Base-by-base conservation (phyloP, 2,888 invertebrate species). In the Altica lythri region DNA sequence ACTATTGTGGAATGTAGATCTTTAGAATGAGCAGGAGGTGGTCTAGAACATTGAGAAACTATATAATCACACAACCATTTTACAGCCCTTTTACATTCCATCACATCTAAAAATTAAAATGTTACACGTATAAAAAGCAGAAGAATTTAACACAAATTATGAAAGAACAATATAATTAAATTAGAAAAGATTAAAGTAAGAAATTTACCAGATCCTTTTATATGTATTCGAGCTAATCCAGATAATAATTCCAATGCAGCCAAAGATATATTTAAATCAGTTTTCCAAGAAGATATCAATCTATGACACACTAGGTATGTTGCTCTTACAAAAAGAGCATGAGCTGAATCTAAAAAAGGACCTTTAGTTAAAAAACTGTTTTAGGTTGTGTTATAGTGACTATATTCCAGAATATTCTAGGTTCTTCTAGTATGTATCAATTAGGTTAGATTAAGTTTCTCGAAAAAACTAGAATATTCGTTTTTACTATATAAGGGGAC, bases 11-110 rank as follows among this genome's bases (percentile, higher is more conserved):
- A 95, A 79, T 97, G 96, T 61, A 94, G 81, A 80, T 94, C 94
- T 74, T 94, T 91, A 42, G 93, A 94, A 79, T 95, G 95, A 34
- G 89, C 92, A 53, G 88, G 95, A 48, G 93, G 97, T 48, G 95
- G 97, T 61, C 95, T 86, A 68, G 91, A 91, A 79, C 96, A 95
- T 75, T 96, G 96, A 75, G 91, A 90, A 48, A 92, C 88, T 68
- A 99, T 96, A 79, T 97, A 98, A 80, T 98, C 95, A 78, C 98
- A 99, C 53, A 99, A 86, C 92, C 96, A 97, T 70, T 95, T 95
- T 14, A 98, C 95, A 9, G 93, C 92, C 70, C 93, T 83, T 78
- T 91, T 90, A 73, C 93, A 92, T 77, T 94, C 93, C 68, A 91
- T 79, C 47, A 90, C 89, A 80, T 92, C 93, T 93, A 55, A 44